These are phyloP conservation scores for Radopholus similis DNA, from an alignment of 1,140 invertebrate genomes.

Conservation along the genomic window DNA sequence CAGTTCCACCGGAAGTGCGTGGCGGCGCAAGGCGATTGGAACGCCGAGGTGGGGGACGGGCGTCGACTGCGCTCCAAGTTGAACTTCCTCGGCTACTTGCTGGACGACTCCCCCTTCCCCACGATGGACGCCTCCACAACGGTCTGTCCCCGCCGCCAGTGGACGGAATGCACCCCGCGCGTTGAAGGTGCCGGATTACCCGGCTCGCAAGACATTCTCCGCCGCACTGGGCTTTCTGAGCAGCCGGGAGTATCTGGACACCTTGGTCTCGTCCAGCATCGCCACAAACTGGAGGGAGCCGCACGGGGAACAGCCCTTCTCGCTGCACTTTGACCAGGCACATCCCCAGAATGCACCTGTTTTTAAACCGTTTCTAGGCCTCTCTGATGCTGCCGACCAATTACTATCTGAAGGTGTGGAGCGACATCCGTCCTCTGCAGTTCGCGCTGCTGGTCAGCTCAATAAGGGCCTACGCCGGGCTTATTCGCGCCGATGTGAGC, in stretches of 20 bases:
- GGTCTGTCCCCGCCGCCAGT: background rate
- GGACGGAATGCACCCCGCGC: background rate
- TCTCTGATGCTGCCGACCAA: constrained; percentile 1
- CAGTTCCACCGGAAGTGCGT: constrained; percentile 12
- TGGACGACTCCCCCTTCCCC: constrained; percentile 8
- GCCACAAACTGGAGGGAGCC: constrained; percentile 19
- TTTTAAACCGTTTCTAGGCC: background rate
- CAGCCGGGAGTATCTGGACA: constrained; percentile 4
- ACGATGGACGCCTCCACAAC: background rate
- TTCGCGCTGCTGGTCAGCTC: background rate
- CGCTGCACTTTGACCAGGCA: constrained; percentile 14
- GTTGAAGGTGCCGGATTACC: background rate
- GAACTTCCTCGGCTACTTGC: background rate
- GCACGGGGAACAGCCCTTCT: constrained; percentile 12
- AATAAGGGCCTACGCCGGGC: constrained; percentile 2
- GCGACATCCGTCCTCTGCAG: background rate
- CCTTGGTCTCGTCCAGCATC: constrained; percentile 10
- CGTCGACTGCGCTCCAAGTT: background rate
- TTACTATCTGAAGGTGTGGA: constrained; percentile 12
- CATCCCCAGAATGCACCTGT: background rate
- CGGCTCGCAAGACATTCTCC: background rate
- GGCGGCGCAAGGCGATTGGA: constrained; percentile 2
- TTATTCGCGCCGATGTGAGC: background rate
- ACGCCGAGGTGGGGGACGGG: background rate
- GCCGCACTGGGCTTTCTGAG: constrained; percentile 12